Evolutionary conservation across 92 coral and sea anemone species (phyloP).

Genomic region (Virgularia gustaviana): DNA sequence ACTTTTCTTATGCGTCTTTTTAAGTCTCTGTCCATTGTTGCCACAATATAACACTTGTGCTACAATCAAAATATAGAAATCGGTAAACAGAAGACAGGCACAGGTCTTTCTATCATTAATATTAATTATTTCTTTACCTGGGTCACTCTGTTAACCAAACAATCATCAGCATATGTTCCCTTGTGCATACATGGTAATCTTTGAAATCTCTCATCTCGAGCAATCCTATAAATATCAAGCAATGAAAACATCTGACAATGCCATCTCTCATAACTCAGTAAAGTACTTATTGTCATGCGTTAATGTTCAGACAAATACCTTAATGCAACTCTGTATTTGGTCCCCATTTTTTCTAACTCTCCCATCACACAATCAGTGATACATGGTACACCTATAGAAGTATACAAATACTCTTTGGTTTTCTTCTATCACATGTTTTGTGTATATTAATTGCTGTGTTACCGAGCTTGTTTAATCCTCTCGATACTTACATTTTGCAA

Average conservation of each 20-base stretch:
- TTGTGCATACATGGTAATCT: slow-evolving; percentile 93
- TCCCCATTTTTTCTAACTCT: slow-evolving; percentile 90
- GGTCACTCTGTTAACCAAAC: slow-evolving; percentile 85
- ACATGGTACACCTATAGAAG: slow-evolving; percentile 80
- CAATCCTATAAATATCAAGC: too few species aligned
- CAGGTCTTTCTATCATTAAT: background rate
- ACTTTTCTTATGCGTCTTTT: slow-evolving; percentile 92
- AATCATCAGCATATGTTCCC: slow-evolving; percentile 98
- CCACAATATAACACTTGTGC: slow-evolving; percentile 97
- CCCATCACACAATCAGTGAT: slow-evolving; percentile 98
- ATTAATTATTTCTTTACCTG: slow-evolving; percentile 68
- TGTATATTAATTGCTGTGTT: background rate
- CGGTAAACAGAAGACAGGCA: background rate
- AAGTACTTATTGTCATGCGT: background rate
- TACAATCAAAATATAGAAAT: slow-evolving; percentile 26
- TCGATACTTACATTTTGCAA: slow-evolving; percentile 87
- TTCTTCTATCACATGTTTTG: background rate
- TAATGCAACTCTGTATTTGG: slow-evolving; percentile 91
- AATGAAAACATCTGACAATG: too few species aligned
- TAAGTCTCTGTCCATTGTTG: slow-evolving; percentile 93
- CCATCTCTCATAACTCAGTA: too few species aligned
- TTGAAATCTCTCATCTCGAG: slow-evolving; percentile 89
- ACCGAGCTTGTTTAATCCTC: background rate
- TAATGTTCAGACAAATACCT: slow-evolving; percentile 47
- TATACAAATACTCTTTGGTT: background rate